A percentile compares a stretch with the other conserved stretches of the same genome.
phyloP scores from a whole-genome alignment of 2,797 vertebrate species.

The Odontamblyopus rebecca region DNA sequence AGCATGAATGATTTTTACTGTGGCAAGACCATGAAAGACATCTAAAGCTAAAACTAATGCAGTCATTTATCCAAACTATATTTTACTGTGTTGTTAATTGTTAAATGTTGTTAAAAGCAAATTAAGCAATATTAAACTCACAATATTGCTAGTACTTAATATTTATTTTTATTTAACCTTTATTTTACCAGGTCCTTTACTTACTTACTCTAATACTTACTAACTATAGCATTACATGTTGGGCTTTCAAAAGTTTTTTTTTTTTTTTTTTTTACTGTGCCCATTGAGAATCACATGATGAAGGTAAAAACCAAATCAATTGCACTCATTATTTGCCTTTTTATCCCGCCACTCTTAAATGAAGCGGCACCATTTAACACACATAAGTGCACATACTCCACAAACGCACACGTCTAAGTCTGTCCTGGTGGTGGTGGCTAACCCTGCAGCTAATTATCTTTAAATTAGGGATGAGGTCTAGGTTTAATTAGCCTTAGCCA shows the following conservation, averaged over 20 bases:
- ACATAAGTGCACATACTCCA: conserved; percentile 42
- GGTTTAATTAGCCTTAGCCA: conserved; percentile 78
- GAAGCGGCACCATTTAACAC: conserved; percentile 47
- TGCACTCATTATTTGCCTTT: conserved; percentile 34
- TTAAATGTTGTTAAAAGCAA: too few relatives aligned
- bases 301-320: conserved; percentile 35
- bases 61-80: too few relatives aligned
- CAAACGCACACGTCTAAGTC: conserved; percentile 29
- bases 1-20: too few relatives aligned
- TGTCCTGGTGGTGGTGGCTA: conserved; percentile 40
- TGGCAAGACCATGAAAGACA: too few relatives aligned
- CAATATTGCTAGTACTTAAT: too few relatives aligned
- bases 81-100: too few relatives aligned
- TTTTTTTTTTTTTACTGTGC: not conserved
- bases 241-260: not conserved
- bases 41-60: too few relatives aligned
- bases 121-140: too few relatives aligned
- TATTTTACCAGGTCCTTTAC: too few relatives aligned
- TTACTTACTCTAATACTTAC: too few relatives aligned
- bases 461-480: conserved; percentile 70
- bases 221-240: too few relatives aligned
- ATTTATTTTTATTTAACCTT: too few relatives aligned
- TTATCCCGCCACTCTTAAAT: conserved; percentile 30
- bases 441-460: conserved; percentile 71
- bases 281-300: not conserved